These are phyloP conservation scores for Heliothis subflexa DNA, from an alignment of 1,140 invertebrate genomes.

Conservation along the genomic window DNA sequence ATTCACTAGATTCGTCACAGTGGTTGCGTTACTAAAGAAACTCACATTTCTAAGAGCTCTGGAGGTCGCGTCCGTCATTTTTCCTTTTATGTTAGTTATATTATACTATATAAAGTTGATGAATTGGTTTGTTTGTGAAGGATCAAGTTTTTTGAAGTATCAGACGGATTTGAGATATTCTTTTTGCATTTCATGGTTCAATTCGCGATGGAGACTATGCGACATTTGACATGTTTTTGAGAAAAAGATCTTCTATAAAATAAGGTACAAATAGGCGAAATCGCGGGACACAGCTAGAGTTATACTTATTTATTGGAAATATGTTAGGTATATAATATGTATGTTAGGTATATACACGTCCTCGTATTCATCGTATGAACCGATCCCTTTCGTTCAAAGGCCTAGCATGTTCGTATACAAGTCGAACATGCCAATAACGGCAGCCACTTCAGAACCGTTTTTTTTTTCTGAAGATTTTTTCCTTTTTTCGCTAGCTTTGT, in stretches of 20 bases:
- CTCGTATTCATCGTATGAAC: constrained; percentile 8
- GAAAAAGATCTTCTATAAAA: no score
- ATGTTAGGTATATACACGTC: background rate
- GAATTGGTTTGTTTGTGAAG: no score
- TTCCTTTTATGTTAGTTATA: constrained; percentile 22
- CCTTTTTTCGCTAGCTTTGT: constrained; percentile 15
- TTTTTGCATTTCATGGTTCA: no score
- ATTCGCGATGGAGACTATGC: no score
- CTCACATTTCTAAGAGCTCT: constrained; percentile 14
- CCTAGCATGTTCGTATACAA: background rate
- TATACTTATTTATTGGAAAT: constrained; percentile 15
- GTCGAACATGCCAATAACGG: constrained; percentile 1
- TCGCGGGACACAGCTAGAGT: no score
- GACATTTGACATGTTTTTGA: no score
- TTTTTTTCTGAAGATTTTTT: constrained; percentile 7
- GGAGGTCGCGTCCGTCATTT: constrained; percentile 32
- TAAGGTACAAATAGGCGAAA: no score
- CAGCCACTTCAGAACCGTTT: constrained; percentile 8
- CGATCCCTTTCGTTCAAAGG: constrained; percentile 24
- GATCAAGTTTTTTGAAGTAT: no score
- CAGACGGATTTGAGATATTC: no score
- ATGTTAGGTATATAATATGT: no score
- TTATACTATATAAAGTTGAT: background rate
- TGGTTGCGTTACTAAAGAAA: constrained; percentile 23
- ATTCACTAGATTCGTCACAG: constrained; percentile 22